Conservation (phyloP, 1,140 invertebrate genomes). For the Eriocheir sinensis region DNA sequence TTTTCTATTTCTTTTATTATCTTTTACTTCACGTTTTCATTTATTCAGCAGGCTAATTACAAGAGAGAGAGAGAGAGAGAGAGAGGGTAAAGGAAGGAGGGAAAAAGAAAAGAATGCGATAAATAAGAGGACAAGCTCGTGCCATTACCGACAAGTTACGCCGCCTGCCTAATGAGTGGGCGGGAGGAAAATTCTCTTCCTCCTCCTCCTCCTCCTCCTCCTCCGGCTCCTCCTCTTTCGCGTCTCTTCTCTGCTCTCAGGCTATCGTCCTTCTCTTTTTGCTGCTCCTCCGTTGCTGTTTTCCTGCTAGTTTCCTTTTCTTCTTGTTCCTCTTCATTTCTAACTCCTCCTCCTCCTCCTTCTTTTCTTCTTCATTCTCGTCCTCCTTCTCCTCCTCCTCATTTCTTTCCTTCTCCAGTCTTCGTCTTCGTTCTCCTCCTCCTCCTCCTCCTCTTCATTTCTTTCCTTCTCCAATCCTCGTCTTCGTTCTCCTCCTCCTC, state of each 20-base stretch:
- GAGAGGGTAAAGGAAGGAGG: not conserved
- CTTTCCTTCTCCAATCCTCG: not conserved
- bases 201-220: conserved; percentile 6
- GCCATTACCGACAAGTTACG: not conserved
- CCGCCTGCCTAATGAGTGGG: conserved; percentile 26
- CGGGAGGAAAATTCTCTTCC: not conserved
- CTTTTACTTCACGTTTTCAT: no score
- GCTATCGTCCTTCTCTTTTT: not conserved
- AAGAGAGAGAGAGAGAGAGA: not conserved
- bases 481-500: conserved; percentile 6
- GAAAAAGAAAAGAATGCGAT: not conserved
- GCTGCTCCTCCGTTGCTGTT: not conserved
- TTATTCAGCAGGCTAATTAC: no score
- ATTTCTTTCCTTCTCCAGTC: not conserved
- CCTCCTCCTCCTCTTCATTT: not conserved
- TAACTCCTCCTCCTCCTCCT: not conserved
- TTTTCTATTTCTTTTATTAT: no score
- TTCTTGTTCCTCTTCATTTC: not conserved
- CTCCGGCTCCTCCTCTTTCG: not conserved
- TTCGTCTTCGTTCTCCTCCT: not conserved
- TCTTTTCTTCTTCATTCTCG: not conserved
- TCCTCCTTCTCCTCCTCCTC: not conserved
- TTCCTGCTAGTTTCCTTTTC: not conserved
- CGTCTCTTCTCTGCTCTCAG: not conserved
- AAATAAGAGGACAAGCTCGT: not conserved